Base-by-base conservation (phyloP, 2,888 invertebrate genomes). In the Nipponacmea schrenckii region DNA sequence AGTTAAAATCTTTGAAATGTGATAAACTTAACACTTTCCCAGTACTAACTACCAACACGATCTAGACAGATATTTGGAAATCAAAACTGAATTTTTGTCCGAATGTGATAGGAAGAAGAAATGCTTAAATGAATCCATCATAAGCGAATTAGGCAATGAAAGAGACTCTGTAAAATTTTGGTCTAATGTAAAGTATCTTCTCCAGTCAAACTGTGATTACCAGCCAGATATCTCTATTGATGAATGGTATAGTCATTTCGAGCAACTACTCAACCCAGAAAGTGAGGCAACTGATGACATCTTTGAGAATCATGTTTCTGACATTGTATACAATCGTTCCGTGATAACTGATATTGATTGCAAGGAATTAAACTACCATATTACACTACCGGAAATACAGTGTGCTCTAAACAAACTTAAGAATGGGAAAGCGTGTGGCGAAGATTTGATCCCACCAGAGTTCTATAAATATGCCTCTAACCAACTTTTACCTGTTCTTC, bases 401-500 rank as follows among this genome's bases (percentile, higher is more conserved):
- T 17, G 17, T 27, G 63, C 66, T 10, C 17, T 69, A 45, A 2
- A 4, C 24, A 69, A 69, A 64, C 45, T 69, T 15, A 69, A 69
- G 46, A 15, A 27, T 45, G 69, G 69, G 26, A 69, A 64, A 64
- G 31, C 69, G 56, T n/a, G 45, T 17, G 69, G 69, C 5, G 15
- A 31, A 8, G 45, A 46, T 20, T 31, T 62, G 17, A 17, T 69
- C 3, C 48, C 31, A 27, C 48, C 69, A 27, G 64, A 69, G 48
- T 64, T 69, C 45, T 62, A 31, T n/a, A 62, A 62, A 62, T 26
- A 62, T 26, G 66, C 67, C 12, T 67, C 20, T 17, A 24, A 26
- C 15, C 14, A 62, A n/a, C 66, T 71, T n/a, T 56, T 65, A 31
- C 66, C 70, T 5, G 45, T 71, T 20, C 31, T 70, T 12, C 39